Evolutionary conservation across 2,797 vertebrate species (phyloP).

Genomic region (Mus caroli): DNA sequence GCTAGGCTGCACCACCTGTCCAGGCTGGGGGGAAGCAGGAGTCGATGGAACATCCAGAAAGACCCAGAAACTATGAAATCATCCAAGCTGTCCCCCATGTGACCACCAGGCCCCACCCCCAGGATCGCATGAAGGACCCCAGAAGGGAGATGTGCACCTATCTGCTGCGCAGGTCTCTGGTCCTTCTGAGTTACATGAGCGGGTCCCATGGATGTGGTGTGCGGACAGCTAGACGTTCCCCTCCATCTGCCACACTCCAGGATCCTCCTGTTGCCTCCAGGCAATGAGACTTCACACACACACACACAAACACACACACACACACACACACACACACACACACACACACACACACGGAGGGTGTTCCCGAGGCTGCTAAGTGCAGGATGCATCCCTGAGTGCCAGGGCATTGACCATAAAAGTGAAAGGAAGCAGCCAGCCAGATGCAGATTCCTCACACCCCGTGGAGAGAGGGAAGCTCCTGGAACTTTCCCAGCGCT

Average conservation of each 20-base stretch:
- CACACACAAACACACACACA: no score
- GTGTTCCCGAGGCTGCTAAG: rapidly evolving
- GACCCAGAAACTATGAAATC: neutral
- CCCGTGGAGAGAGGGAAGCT: neutral
- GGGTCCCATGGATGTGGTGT: neutral
- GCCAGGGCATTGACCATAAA: neutral
- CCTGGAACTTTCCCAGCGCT: neutral
- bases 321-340: no score
- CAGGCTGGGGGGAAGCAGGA: neutral
- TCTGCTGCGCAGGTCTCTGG: neutral
- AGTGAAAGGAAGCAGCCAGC: conserved; percentile 61
- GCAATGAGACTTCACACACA: neutral
- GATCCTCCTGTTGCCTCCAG: neutral
- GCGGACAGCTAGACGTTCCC: neutral
- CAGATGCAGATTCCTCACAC: neutral
- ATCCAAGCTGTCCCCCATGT: neutral
- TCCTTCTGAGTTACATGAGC: neutral
- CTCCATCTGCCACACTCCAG: no score
- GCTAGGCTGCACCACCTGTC: neutral
- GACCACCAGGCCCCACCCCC: neutral
- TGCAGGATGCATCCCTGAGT: neutral
- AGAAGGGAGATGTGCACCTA: no score
- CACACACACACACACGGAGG: neutral
- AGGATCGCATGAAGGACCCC: neutral
- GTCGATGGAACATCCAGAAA: neutral